phyloP scores from a whole-genome alignment of 1,140 invertebrate species.

The Homarus americanus region DNA sequence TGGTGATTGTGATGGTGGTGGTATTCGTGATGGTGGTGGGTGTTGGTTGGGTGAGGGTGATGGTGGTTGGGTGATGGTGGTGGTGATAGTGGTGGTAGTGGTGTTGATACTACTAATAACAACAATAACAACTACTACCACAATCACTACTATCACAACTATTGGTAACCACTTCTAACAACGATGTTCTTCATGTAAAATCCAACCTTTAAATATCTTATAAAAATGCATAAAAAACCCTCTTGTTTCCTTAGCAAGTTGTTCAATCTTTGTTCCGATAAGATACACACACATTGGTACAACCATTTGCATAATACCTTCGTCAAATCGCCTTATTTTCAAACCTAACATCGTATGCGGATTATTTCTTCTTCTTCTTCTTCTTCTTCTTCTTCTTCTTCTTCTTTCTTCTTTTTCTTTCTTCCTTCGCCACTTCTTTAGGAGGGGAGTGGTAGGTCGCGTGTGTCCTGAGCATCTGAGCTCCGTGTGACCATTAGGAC shows the following conservation, averaged over 20 bases:
- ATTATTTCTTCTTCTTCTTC: background rate
- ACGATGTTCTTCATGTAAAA: no score
- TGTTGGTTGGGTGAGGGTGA: background rate
- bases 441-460: no score
- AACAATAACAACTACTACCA: background rate
- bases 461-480: no score
- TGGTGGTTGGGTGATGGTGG: background rate
- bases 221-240: no score
- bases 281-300: background rate
- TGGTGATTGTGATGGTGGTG: background rate
- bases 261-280: no score
- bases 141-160: background rate
- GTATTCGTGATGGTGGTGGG: background rate
- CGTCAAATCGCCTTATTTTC: slow-evolving; percentile 12
- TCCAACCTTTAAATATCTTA: no score
- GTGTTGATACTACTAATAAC: background rate
- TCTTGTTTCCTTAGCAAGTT: no score
- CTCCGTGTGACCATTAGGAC: no score
- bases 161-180: background rate
- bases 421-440: no score
- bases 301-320: slow-evolving; percentile 4
- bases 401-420: no score
- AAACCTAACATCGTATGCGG: background rate
- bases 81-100: background rate
- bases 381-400: background rate